A percentile compares a stretch with the other conserved stretches of the same genome.
These are phyloP conservation scores for Clunio marinus DNA, from an alignment of 2,888 invertebrate species.

Conservation along the genomic window DNA sequence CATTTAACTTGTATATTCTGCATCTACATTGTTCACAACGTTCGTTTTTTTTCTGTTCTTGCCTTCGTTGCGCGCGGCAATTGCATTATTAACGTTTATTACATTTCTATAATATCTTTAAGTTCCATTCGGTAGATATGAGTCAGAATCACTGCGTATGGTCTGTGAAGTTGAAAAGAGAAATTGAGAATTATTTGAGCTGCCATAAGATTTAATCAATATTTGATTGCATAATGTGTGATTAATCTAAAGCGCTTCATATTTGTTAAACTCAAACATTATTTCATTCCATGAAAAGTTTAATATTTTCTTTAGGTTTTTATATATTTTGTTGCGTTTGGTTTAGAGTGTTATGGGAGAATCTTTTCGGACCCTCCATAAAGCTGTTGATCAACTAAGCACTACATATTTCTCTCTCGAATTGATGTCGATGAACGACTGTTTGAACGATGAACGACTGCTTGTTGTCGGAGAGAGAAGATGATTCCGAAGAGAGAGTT, in stretches of 20 bases:
- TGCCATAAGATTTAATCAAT: conserved; percentile 32
- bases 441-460: background rate
- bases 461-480: background rate
- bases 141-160: background rate
- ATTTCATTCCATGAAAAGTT: conserved; percentile 28
- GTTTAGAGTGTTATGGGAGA: background rate
- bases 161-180: conserved; percentile 6
- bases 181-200: conserved; percentile 31
- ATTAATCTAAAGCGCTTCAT: conserved; percentile 30
- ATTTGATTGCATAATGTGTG: conserved; percentile 38
- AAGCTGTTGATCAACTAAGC: background rate
- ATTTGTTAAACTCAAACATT: conserved; percentile 27
- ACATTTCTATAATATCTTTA: conserved; percentile 31
- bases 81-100: conserved; percentile 34
- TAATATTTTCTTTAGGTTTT: background rate
- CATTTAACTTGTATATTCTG: conserved; percentile 15
- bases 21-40: conserved; percentile 30
- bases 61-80: conserved; percentile 22
- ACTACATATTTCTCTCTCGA: background rate
- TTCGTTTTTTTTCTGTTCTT: background rate
- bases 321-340: no score
- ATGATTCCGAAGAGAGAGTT: background rate
- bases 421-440: background rate
- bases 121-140: background rate
- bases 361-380: background rate